Conservation (phyloP, 2,113 vertebrate genomes). For the Anolis sagrei region DNA sequence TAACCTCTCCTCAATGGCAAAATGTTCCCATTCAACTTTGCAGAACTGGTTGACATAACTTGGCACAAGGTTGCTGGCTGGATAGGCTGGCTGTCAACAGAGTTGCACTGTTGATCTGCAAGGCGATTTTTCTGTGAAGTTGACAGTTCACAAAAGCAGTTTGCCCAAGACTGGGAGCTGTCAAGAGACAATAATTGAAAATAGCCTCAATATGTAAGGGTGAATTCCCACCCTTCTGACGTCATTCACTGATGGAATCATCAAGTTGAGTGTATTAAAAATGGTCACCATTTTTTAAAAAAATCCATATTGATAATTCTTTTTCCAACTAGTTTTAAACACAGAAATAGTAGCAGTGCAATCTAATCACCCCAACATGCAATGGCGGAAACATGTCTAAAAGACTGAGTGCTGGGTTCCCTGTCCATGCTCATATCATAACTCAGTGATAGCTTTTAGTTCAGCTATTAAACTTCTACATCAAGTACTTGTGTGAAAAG, state of each 20-base stretch:
- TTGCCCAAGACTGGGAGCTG: neutral
- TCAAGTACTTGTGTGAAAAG: neutral
- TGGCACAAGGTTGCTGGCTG: neutral
- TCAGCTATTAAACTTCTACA: neutral
- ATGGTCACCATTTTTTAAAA: neutral
- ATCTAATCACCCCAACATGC: neutral
- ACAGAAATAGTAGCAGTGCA: neutral
- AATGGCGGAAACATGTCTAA: neutral
- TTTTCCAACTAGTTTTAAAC: neutral
- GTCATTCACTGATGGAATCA: neutral
- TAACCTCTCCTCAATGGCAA: neutral
- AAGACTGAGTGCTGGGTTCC: neutral
- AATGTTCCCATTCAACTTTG: conserved; percentile 34
- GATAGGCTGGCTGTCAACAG: neutral
- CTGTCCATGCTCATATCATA: neutral
- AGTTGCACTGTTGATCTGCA: neutral
- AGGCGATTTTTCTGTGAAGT: neutral
- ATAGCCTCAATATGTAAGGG: neutral
- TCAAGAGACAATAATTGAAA: neutral
- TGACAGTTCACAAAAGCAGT: neutral
- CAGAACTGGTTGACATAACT: neutral
- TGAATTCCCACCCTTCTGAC: neutral
- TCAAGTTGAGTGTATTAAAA: neutral
- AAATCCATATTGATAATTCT: neutral
- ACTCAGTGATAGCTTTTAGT: neutral